Evolutionary conservation across 2,113 vertebrate species (phyloP).

Genomic region (Centropus unirufus): DNA sequence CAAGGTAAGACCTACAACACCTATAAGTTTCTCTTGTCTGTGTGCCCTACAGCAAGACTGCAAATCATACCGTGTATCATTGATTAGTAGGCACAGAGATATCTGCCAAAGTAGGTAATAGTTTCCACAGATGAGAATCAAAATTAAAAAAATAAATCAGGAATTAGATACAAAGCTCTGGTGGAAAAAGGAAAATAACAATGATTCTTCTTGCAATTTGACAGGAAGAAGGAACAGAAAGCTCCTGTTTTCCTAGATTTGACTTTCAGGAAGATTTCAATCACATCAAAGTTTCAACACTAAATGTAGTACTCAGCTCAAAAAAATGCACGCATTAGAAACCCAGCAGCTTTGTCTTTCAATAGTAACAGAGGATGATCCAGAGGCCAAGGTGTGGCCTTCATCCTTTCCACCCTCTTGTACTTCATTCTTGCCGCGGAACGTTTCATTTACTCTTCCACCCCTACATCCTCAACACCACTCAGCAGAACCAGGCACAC

Average conservation of each 20-base stretch:
- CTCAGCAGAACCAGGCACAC: fast-evolving
- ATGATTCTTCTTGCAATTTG: fast-evolving
- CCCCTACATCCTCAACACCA: not conserved
- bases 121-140: not conserved
- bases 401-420: not conserved
- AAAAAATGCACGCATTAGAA: not conserved
- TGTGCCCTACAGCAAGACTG: not conserved
- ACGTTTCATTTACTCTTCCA: not conserved
- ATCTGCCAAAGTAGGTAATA: not conserved
- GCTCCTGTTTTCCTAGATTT: not conserved
- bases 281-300: not conserved
- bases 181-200: not conserved
- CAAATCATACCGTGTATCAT: not conserved
- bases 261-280: not conserved
- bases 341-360: not conserved
- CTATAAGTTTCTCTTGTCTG: not conserved
- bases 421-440: not conserved
- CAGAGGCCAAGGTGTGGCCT: not conserved
- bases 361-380: not conserved
- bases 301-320: not conserved
- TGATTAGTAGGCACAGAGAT: not conserved
- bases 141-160: not conserved
- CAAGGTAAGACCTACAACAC: not conserved
- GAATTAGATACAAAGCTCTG: not conserved
- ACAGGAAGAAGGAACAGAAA: not conserved